Evolutionary conservation across 2,797 vertebrate species (phyloP).

Genomic region (Ateles fusciceps): DNA sequence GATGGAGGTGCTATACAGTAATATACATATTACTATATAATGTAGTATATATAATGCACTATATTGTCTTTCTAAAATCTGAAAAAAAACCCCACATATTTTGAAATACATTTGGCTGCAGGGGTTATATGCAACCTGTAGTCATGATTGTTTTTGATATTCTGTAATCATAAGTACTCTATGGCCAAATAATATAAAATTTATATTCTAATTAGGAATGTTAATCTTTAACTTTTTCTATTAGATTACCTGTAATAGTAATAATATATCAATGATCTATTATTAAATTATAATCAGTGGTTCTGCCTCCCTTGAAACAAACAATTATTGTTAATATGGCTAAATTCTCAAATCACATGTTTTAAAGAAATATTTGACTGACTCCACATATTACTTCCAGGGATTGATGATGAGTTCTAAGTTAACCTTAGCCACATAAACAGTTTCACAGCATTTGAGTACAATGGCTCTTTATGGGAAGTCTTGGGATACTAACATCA

Average conservation of each 20-base stretch:
- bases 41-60: neutral
- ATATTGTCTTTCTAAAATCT: constrained; percentile 19
- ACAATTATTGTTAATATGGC: neutral
- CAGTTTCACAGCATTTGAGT: neutral
- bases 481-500: neutral
- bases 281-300: neutral
- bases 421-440: neutral
- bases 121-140: neutral
- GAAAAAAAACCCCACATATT: neutral
- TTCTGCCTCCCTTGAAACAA: constrained; percentile 34
- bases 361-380: constrained; percentile 31
- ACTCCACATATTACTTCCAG: neutral
- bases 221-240: constrained; percentile 47
- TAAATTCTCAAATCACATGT: neutral
- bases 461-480: neutral
- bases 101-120: constrained; percentile 9
- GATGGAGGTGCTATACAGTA: neutral
- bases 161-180: neutral
- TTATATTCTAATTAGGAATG: constrained; percentile 27
- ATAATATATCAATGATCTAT: neutral
- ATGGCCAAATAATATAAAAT: constrained; percentile 1
- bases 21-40: neutral
- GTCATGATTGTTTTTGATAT: neutral
- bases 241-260: neutral
- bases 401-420: constrained; percentile 13